phyloP scores from a whole-genome alignment of 1,140 invertebrate species.

The Macrocentrus cingulum region DNA sequence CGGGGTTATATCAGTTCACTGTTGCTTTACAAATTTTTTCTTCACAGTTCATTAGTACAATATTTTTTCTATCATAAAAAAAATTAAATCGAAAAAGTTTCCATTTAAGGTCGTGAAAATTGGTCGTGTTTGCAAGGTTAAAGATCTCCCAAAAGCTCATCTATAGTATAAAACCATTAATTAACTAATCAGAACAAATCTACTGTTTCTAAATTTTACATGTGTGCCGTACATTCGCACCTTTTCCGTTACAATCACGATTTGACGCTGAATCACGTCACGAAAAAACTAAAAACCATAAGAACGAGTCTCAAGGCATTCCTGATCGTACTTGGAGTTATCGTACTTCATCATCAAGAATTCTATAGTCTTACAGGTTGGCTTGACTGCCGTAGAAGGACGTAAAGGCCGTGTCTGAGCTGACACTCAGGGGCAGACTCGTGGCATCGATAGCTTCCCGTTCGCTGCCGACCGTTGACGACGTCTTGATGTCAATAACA shows the following conservation, averaged over 20 bases:
- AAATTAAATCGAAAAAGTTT: too few relatives aligned
- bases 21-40: too few relatives aligned
- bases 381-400: constrained; percentile 66
- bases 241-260: too few relatives aligned
- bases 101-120: too few relatives aligned
- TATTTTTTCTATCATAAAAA: too few relatives aligned
- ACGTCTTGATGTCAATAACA: constrained; percentile 35
- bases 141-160: too few relatives aligned
- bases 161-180: too few relatives aligned
- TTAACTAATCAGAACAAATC: too few relatives aligned
- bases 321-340: constrained; percentile 3
- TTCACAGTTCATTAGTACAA: too few relatives aligned
- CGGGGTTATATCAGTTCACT: not conserved
- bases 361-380: constrained; percentile 34
- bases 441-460: constrained; percentile 48
- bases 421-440: constrained; percentile 54
- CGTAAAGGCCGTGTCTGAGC: constrained; percentile 70
- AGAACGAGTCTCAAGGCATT: not conserved
- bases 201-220: too few relatives aligned
- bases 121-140: too few relatives aligned
- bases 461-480: constrained; percentile 49
- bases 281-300: not conserved
- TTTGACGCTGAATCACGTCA: not conserved
- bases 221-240: too few relatives aligned
- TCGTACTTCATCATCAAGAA: not conserved